Percentiles rank a stretch among this genome's conserved stretches.
Conservation (phyloP, 2,888 invertebrate genomes). For the Eledone cirrhosa region DNA sequence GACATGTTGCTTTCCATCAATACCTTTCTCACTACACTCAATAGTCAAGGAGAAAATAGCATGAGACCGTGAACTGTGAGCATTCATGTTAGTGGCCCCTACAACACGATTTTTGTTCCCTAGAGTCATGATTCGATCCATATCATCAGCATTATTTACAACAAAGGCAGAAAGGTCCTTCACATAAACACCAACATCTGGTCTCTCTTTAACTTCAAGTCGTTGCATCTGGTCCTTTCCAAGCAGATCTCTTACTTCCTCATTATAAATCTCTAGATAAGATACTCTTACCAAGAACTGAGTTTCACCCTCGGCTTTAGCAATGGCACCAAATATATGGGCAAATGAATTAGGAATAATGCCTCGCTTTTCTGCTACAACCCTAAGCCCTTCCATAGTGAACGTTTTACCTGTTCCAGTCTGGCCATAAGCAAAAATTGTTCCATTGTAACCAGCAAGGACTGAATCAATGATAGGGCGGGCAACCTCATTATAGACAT, state of each 20-base stretch:
- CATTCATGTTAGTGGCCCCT: conserved; percentile 97
- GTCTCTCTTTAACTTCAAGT: conserved; percentile 92
- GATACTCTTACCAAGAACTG: conserved; percentile 98
- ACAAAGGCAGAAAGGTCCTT: conserved; percentile 96
- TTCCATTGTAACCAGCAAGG: conserved; percentile 94
- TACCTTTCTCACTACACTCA: conserved; percentile 87
- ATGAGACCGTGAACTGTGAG: conserved; percentile 94
- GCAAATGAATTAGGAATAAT: conserved; percentile 99
- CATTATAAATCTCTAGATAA: conserved; percentile 98
- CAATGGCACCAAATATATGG: conserved; percentile 97
- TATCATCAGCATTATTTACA: conserved; percentile 95
- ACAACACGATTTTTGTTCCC: conserved; percentile 93
- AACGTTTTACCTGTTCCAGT: conserved; percentile 97
- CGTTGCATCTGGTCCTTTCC: conserved; percentile 85
- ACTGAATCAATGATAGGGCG: conserved; percentile 97
- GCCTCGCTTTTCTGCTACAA: conserved; percentile 88
- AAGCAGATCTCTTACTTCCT: conserved; percentile 94
- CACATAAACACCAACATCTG: conserved; percentile 97
- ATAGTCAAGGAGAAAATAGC: conserved; percentile 98
- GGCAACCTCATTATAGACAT: conserved; percentile 95
- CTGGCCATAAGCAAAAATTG: conserved; percentile 74
- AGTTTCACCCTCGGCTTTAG: conserved; percentile 88
- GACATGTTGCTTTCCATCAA: conserved; percentile 85
- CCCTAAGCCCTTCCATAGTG: conserved; percentile 94
- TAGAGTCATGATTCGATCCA: conserved; percentile 92